phyloP scores from a whole-genome alignment of 2,888 invertebrate species.

The Pelosia muscerda region DNA sequence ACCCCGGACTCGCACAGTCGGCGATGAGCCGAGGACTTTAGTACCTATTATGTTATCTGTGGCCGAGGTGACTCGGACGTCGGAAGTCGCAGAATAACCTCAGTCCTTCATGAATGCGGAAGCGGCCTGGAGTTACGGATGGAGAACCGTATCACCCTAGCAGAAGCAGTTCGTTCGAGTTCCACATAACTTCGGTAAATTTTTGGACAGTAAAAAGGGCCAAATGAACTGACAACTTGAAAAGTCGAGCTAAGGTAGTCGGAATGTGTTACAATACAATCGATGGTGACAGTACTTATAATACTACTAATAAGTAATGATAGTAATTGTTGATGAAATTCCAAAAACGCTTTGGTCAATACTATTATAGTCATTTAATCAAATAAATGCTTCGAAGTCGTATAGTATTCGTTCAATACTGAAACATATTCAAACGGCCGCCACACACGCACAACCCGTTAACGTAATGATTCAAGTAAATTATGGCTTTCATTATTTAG shows the following conservation, averaged over 20 bases:
- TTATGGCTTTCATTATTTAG: neutral
- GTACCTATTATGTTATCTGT: too few relatives aligned
- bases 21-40: too few relatives aligned
- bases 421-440: neutral
- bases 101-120: too few relatives aligned
- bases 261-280: neutral
- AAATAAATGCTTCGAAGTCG: slow-evolving; percentile 6
- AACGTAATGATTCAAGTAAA: slow-evolving; percentile 4
- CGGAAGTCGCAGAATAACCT: too few relatives aligned
- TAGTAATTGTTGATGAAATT: neutral
- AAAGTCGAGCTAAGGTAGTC: neutral
- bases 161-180: too few relatives aligned
- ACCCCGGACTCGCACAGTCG: too few relatives aligned
- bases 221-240: too few relatives aligned
- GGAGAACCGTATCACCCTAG: too few relatives aligned
- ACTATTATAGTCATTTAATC: slow-evolving; percentile 6
- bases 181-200: too few relatives aligned
- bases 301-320: neutral
- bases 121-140: too few relatives aligned
- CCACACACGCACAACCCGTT: slow-evolving; percentile 10
- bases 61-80: too few relatives aligned
- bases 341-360: neutral
- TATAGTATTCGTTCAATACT: slow-evolving; percentile 1
- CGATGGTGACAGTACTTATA: neutral
- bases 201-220: too few relatives aligned